These are phyloP conservation scores for Oligia latruncula DNA, from an alignment of 2,888 invertebrate species.

Conservation along the genomic window DNA sequence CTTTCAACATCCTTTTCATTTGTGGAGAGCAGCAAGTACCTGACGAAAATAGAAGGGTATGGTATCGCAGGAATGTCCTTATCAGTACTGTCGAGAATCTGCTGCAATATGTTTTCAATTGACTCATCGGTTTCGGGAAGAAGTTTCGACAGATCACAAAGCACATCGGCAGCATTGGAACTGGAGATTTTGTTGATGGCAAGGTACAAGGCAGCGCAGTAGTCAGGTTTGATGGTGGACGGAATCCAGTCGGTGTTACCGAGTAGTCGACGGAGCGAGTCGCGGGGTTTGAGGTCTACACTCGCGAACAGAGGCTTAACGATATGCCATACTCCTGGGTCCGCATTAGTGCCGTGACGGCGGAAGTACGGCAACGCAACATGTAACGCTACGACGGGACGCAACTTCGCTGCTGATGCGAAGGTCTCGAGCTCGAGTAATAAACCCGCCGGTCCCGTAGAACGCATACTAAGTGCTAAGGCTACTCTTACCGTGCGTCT, in stretches of 20 bases:
- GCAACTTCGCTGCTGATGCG: conserved; percentile 34
- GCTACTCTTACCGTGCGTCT: conserved; percentile 72
- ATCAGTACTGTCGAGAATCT: conserved; percentile 54
- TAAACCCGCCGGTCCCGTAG: neutral
- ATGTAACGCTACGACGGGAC: conserved; percentile 68
- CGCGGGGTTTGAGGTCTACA: conserved; percentile 61
- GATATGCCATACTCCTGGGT: conserved; percentile 71
- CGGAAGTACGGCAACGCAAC: conserved; percentile 68
- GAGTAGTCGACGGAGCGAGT: conserved; percentile 45
- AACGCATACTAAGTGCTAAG: conserved; percentile 64
- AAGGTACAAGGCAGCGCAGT: conserved; percentile 69
- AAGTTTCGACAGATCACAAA: conserved; percentile 67
- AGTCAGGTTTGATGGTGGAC: conserved; percentile 70
- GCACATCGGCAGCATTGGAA: conserved; percentile 55
- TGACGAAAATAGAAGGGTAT: conserved; percentile 72
- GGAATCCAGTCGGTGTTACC: conserved; percentile 67
- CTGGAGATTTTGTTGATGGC: conserved; percentile 60
- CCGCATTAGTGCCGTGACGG: conserved; percentile 60
- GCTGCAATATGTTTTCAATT: conserved; percentile 63
- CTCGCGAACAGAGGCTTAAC: conserved; percentile 69
- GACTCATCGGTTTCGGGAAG: conserved; percentile 65
- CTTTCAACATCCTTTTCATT: conserved; percentile 66
- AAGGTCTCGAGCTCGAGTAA: conserved; percentile 45
- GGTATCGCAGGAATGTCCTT: conserved; percentile 53
- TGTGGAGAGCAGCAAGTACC: conserved; percentile 73